Evolutionary conservation across 2,113 vertebrate genomes (phyloP).

Genomic region (Xenopus borealis): DNA sequence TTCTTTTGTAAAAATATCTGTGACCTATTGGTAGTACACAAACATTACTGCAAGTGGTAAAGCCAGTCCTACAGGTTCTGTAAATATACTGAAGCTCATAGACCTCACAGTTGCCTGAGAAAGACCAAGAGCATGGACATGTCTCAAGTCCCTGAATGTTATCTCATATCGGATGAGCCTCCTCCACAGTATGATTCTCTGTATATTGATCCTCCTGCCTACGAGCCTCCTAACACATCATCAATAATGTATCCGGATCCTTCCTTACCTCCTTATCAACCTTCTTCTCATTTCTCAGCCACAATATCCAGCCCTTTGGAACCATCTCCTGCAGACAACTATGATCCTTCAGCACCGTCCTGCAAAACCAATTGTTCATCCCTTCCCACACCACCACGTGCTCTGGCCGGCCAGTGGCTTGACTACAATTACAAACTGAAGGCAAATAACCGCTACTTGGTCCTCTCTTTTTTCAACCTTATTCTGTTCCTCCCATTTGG

Average conservation of each 20-base stretch:
- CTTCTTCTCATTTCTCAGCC: background rate
- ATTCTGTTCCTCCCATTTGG: background rate
- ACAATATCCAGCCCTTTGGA: background rate
- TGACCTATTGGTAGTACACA: too few species aligned
- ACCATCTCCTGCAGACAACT: background rate
- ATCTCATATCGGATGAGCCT: background rate
- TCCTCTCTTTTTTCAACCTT: background rate
- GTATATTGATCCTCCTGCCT: background rate
- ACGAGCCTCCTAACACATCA: background rate
- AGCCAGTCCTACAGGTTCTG: too few species aligned
- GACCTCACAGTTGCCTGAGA: too few species aligned
- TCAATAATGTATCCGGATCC: background rate
- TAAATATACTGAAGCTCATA: too few species aligned
- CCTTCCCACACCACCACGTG: too few species aligned
- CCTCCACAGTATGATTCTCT: background rate
- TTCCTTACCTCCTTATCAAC: background rate
- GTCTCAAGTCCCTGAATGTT: too few species aligned
- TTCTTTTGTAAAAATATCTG: too few species aligned
- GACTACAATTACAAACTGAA: background rate
- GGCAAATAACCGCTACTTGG: background rate
- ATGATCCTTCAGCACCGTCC: background rate
- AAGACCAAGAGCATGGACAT: too few species aligned
- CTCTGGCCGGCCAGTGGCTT: background rate
- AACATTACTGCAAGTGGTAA: too few species aligned
- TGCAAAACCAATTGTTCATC: background rate